Evolutionary conservation across 2,888 invertebrate genomes (phyloP), one percentile per base, ranked within the genome.

Genomic region (Thera britannica): DNA sequence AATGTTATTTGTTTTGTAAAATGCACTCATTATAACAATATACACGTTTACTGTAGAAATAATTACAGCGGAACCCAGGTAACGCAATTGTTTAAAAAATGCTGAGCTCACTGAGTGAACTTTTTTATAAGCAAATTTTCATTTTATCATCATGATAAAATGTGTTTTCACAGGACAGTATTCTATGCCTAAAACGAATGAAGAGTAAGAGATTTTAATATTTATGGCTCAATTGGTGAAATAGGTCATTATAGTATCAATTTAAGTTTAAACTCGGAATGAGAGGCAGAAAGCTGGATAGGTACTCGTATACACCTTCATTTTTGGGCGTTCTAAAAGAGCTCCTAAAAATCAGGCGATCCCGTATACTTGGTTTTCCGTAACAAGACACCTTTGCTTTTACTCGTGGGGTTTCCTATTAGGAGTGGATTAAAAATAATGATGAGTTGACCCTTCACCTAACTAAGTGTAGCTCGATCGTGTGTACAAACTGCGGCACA

Each of bases 401-500:
- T 74, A 72, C 68, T 76, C 69, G 71, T 80, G 82, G 72, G 83
- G 80, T 71, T 81, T 82, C 79, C 77, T 80, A 80, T 82, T 79
- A 78, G 75, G 73, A 69, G 58, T 49, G 75, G 77, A 81, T 81
- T 82, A 79, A 70, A 72, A 75, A 77, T 78, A 78, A 80, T 75
- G 76, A 74, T 75, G 77, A 76, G 72, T 72, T 62, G 72, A 73
- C 72, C 72, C 67, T 58, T 57, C 61, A 63, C 65, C 65, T 74
- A 70, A 70, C 72, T 69, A 68, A 56, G 54, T 68, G 71, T 61
- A 52, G 58, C 11, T 58, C 12, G 60, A 56, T 54, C 41, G 38
- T 44, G 46, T 52, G 51, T 55, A 56, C 36, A 41, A 63, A 59
- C 55, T 59, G 48, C 58, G 12, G 38, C 44, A 49, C 4, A 49